Conservation (phyloP, 2,797 vertebrate species). For the Microhierax caerulescens region DNA sequence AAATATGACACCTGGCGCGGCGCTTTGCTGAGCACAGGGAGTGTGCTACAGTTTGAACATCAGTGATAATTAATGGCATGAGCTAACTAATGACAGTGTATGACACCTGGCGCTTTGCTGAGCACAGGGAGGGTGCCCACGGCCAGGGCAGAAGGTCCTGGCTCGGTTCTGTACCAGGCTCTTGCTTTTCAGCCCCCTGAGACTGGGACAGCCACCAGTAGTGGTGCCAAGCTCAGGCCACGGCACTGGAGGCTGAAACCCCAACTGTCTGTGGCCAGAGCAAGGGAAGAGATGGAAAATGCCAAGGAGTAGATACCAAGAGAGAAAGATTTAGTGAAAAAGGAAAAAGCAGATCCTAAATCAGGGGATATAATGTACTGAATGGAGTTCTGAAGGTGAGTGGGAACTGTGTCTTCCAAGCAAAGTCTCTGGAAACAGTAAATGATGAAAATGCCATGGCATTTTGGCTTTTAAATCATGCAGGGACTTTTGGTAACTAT, state of each 20-base stretch:
- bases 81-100: neutral
- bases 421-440: neutral
- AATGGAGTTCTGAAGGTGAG: neutral
- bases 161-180: neutral
- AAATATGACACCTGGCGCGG: fast-evolving
- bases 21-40: neutral
- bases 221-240: neutral
- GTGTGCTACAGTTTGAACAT: neutral
- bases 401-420: neutral
- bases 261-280: neutral
- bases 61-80: neutral
- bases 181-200: neutral
- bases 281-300: neutral
- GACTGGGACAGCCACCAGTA: neutral
- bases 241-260: neutral
- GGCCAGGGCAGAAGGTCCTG: neutral
- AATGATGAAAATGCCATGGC: neutral
- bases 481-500: neutral
- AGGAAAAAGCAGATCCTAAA: neutral
- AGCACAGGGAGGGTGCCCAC: neutral
- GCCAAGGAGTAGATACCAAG: neutral
- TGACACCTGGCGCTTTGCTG: neutral
- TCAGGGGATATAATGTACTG: neutral
- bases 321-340: neutral
- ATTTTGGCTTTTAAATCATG: neutral